Conservation (phyloP, 23 tunicate species). For the Corella eumyota region DNA sequence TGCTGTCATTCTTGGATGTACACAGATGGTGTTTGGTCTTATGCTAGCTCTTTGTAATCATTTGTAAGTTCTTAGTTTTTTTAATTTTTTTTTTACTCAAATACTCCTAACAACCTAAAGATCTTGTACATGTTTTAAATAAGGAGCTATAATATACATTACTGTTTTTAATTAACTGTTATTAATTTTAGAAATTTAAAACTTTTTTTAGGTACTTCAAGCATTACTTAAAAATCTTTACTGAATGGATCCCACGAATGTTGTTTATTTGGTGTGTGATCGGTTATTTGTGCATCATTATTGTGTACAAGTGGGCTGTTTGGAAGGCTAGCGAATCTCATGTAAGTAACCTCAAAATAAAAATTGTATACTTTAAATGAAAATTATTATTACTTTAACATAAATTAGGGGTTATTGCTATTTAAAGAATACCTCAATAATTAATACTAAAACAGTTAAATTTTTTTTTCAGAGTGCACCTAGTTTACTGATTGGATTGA, state of each 20-base stretch:
- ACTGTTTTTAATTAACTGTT: too few species aligned
- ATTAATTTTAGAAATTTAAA: too few species aligned
- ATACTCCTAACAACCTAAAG: too few species aligned
- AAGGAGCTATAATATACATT: too few species aligned
- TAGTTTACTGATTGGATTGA: slow-evolving; percentile 69
- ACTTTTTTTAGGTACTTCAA: slow-evolving; percentile 9
- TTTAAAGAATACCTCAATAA: too few species aligned
- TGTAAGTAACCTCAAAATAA: slow-evolving; percentile 5
- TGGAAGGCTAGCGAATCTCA: slow-evolving; percentile 46
- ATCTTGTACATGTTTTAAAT: too few species aligned
- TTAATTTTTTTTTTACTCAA: too few species aligned
- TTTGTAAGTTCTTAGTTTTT: too few species aligned
- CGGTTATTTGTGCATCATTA: slow-evolving; percentile 57
- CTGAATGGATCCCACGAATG: slow-evolving; percentile 80
- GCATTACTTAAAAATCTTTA: slow-evolving; percentile 7
- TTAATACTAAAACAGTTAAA: too few species aligned
- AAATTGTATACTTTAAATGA: neutral
- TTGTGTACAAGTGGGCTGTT: slow-evolving; percentile 63
- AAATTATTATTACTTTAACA: too few species aligned
- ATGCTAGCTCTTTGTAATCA: slow-evolving; percentile 44
- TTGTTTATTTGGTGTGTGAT: slow-evolving; percentile 52
- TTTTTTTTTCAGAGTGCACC: slow-evolving; percentile 53
- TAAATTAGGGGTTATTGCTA: too few species aligned
- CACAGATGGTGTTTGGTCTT: slow-evolving; percentile 75
- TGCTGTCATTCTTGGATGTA: slow-evolving; percentile 57